Conservation (phyloP, 2,888 invertebrate genomes). For the Parasteatoda lunata region DNA sequence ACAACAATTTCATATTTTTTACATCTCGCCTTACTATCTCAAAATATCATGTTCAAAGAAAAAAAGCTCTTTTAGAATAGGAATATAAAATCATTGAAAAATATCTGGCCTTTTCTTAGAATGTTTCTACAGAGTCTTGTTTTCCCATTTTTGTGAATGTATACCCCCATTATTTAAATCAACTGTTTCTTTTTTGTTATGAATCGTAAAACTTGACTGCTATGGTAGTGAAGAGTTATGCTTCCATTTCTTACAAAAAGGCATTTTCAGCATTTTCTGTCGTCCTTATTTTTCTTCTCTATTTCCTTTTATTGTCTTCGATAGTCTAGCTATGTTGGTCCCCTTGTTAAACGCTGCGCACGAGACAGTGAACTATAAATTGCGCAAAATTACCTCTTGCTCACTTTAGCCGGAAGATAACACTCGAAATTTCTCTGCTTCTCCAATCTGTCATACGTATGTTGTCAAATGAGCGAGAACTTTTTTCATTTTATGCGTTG, state of each 20-base stretch:
- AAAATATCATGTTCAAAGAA: no score
- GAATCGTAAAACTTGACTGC: conserved; percentile 1
- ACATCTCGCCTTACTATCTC: no score
- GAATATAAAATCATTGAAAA: neutral
- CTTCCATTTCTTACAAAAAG: neutral
- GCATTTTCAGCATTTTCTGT: neutral
- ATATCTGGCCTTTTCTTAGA: neutral
- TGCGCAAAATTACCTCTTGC: neutral
- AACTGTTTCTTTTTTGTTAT: conserved; percentile 20
- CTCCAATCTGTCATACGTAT: no score
- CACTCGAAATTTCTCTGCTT: no score
- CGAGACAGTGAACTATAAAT: neutral
- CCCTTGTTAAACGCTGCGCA: neutral
- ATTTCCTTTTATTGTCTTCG: neutral
- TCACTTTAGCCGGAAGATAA: neutral
- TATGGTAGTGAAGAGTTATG: conserved; percentile 1
- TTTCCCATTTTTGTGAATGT: neutral
- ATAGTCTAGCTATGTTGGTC: neutral
- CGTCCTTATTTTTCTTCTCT: neutral
- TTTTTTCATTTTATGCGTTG: no score
- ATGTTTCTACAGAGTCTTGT: neutral
- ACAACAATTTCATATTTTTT: no score
- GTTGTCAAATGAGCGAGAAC: no score
- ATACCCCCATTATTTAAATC: conserved; percentile 27
- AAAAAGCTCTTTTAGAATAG: no score